Conservation (phyloP, 2,113 vertebrate species). For the Rhynchopsitta pachyrhyncha region DNA sequence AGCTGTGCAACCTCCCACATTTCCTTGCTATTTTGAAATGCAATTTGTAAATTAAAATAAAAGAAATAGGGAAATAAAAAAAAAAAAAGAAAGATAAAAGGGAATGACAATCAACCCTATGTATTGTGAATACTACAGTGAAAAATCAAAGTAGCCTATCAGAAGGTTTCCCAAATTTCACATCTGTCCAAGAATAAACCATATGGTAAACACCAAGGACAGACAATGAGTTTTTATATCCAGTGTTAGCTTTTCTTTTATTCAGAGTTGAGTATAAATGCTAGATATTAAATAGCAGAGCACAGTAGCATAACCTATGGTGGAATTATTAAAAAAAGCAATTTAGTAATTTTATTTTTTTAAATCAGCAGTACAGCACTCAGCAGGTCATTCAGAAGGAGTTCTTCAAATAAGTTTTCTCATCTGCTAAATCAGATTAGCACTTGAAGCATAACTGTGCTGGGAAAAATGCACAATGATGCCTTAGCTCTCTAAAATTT, state of each 20-base stretch:
- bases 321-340: neutral
- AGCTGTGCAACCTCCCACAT: constrained; percentile 27
- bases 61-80: neutral
- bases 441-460: accelerated
- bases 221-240: neutral
- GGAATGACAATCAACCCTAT: neutral
- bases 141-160: neutral
- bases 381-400: neutral
- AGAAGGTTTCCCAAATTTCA: neutral
- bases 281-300: neutral
- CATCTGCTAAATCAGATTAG: neutral
- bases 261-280: neutral
- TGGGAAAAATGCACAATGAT: neutral
- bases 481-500: neutral
- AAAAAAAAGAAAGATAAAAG: neutral
- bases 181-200: neutral
- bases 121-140: neutral
- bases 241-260: neutral
- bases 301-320: neutral
- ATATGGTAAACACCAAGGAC: neutral
- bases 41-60: constrained; percentile 53
- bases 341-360: neutral
- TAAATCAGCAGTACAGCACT: neutral
- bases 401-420: neutral
- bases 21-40: constrained; percentile 43